Base-by-base conservation (phyloP, 2,888 invertebrate genomes). In the Drosophila nr. perissopoda region DNA sequence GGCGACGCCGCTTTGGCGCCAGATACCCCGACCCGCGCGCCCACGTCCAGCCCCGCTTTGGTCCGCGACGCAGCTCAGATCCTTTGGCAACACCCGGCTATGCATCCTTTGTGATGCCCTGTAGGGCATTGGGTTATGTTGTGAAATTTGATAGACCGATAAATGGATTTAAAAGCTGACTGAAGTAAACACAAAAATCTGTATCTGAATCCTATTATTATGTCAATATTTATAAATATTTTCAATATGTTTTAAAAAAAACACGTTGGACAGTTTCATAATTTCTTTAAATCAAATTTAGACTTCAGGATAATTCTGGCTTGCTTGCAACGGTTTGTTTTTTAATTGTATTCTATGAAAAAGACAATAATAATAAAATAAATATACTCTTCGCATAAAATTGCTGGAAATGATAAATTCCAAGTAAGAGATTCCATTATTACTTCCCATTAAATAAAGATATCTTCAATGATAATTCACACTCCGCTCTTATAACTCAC, bases 1-100 rank as follows among this genome's bases (percentile, higher is more conserved):
- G 63, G n/a, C 73, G 74, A 42, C 70, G 91, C 72, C 91, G 68
- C 67, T 58, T 64, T 84, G 91, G 90, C 91, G 91, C 91, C 91
- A 80, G 77, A 49, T 56, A 51, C 51, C 51, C 36, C 59, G 10
- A 16, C 33, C 13, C 33, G 1, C 49, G 6, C 10, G 25, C 11
- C 57, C 61, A 33, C 60, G 18, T 13, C 13, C 49, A 49, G 40
- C 53, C 63, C 36, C 42, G 18, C 54, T 56, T 61, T 48, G 18
- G 77, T 68, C 76, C 74, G 63, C 53, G 64, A 34, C 60, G n/a
- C 8, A 57, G 53, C 54, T 56, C 61, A 65, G 52, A 68, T 83
- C 62, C 76, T 71, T 68, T 77, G 67, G 70, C 75, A 73, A 64
- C 73, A 64, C 18, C 29, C 68, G 73, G 70, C 61, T 52, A 65